Percentiles rank a stretch among this genome's conserved stretches.
Conservation (phyloP, 2,888 invertebrate genomes). For the Drepana falcataria region DNA sequence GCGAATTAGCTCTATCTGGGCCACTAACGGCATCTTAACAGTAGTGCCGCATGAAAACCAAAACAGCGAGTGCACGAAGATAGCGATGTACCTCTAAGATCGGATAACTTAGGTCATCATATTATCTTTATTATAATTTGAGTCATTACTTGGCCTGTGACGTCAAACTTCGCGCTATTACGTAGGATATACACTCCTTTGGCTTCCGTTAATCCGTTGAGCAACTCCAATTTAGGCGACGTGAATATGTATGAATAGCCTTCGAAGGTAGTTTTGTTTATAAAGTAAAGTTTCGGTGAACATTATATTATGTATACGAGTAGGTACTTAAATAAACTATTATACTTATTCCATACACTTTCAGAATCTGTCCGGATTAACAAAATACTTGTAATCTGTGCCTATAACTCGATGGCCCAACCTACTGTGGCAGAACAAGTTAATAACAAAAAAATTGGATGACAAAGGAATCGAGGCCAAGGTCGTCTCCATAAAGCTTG, state of each 20-base stretch:
- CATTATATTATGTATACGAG: slow-evolving; percentile 5
- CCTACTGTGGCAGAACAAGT: too few species aligned
- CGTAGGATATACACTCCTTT: background rate
- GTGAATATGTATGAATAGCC: slow-evolving; percentile 7
- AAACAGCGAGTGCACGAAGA: slow-evolving; percentile 35
- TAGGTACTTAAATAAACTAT: background rate
- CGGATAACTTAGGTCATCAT: slow-evolving; percentile 10
- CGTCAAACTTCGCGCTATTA: background rate
- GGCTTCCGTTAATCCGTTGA: slow-evolving; percentile 9
- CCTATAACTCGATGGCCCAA: too few species aligned
- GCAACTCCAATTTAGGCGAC: slow-evolving; percentile 8
- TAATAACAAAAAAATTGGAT: too few species aligned
- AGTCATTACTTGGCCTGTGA: background rate
- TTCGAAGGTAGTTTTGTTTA: slow-evolving; percentile 14
- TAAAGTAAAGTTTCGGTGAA: slow-evolving; percentile 15
- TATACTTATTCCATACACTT: background rate
- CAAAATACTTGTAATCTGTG: too few species aligned
- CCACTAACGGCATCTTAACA: slow-evolving; percentile 64
- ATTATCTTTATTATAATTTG: slow-evolving; percentile 6
- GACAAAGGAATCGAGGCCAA: too few species aligned
- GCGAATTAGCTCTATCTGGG: slow-evolving; percentile 57
- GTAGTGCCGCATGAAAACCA: slow-evolving; percentile 47
- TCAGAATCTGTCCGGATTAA: too few species aligned
- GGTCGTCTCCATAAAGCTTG: too few species aligned
- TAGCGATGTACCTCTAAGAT: slow-evolving; percentile 13